phyloP scores from a whole-genome alignment of 2,113 vertebrate genomes.

The Cyphomyrus plagiostoma region DNA sequence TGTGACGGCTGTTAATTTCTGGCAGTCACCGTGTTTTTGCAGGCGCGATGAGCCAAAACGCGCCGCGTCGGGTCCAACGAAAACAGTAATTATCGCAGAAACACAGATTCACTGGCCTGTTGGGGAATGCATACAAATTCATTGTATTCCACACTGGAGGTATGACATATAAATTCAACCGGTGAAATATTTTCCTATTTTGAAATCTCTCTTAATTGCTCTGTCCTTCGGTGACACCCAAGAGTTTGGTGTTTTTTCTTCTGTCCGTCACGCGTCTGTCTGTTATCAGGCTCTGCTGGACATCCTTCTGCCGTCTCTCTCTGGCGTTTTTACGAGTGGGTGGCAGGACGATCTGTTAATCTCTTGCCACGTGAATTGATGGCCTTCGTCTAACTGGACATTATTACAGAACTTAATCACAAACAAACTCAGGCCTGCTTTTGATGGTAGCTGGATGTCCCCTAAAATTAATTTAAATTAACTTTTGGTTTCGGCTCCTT shows the following conservation, averaged over 20 bases:
- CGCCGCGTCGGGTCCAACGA: conserved; percentile 29
- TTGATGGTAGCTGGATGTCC: neutral
- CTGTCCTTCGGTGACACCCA: neutral
- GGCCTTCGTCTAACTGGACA: neutral
- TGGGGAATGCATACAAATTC: conserved; percentile 11
- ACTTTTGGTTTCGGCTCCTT: neutral
- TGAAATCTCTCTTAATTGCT: conserved; percentile 1
- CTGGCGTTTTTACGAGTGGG: neutral
- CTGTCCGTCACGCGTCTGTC: neutral
- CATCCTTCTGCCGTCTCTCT: neutral
- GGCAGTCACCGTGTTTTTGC: conserved; percentile 9
- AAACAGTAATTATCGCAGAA: conserved; percentile 36
- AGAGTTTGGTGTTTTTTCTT: neutral
- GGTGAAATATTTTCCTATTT: conserved; percentile 23
- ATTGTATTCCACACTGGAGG: conserved; percentile 18
- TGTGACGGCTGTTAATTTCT: conserved; percentile 20
- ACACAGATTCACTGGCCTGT: conserved; percentile 19
- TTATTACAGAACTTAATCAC: neutral
- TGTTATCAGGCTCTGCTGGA: neutral
- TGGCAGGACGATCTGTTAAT: neutral
- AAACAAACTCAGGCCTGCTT: conserved; percentile 3
- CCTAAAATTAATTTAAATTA: neutral
- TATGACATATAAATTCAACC: neutral
- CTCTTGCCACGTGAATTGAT: neutral
- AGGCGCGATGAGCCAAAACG: conserved; percentile 24